phyloP scores from a whole-genome alignment of 2,888 invertebrate genomes.

The Ctenicera cuprea region DNA sequence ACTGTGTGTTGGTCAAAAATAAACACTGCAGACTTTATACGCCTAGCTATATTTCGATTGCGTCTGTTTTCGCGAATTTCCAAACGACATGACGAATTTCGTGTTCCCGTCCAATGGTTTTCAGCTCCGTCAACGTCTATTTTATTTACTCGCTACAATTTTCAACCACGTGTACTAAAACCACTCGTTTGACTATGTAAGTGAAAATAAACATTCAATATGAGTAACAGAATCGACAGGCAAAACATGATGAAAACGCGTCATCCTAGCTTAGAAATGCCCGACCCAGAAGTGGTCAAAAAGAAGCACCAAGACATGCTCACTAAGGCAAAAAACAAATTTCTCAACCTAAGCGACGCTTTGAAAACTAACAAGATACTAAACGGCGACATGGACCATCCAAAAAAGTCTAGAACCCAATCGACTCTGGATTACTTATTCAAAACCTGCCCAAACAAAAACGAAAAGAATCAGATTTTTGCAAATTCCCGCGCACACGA shows the following conservation, averaged over 20 bases:
- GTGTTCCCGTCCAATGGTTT: slow-evolving; percentile 5
- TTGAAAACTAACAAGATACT: slow-evolving; percentile 70
- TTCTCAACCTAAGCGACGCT: slow-evolving; percentile 68
- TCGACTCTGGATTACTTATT: slow-evolving; percentile 73
- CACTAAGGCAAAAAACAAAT: slow-evolving; percentile 67
- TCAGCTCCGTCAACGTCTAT: slow-evolving; percentile 17
- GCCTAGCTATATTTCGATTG: slow-evolving; percentile 35
- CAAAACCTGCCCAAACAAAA: slow-evolving; percentile 72
- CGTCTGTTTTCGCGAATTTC: slow-evolving; percentile 38
- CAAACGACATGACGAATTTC: slow-evolving; percentile 41
- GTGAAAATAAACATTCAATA: slow-evolving; percentile 4
- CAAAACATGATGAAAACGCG: slow-evolving; percentile 71
- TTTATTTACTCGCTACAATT: background rate
- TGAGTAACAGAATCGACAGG: slow-evolving; percentile 41
- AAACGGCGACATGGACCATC: slow-evolving; percentile 61
- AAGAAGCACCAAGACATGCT: slow-evolving; percentile 73
- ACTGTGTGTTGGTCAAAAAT: slow-evolving; percentile 38
- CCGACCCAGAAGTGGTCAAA: slow-evolving; percentile 65
- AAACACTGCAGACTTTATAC: slow-evolving; percentile 41
- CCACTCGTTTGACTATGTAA: slow-evolving; percentile 1
- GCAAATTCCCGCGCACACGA: slow-evolving; percentile 57
- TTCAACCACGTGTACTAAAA: background rate
- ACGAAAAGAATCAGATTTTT: slow-evolving; percentile 67
- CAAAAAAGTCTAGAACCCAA: slow-evolving; percentile 67
- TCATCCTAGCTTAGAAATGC: slow-evolving; percentile 72